Conservation (phyloP, 2,797 vertebrate species). For the Aulostomus chinensis region DNA sequence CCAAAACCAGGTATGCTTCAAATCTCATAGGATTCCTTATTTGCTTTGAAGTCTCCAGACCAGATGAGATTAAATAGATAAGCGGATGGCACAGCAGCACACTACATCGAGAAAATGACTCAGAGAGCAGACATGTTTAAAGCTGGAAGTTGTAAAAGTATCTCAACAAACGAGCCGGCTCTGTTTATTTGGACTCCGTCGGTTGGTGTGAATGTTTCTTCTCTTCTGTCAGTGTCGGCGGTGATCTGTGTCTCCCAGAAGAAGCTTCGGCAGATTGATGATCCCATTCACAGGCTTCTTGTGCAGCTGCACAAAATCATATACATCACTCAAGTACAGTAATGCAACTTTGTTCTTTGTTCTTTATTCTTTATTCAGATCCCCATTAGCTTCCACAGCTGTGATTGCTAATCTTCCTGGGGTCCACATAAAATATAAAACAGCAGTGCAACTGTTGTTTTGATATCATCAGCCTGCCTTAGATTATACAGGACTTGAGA, state of each 20-base stretch:
- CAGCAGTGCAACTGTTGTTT: no score
- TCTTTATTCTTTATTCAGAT: no score
- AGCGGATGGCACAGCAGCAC: no score
- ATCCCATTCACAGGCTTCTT: constrained; percentile 89
- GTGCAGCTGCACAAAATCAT: constrained; percentile 92
- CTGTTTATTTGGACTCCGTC: neutral
- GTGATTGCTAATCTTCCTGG: no score
- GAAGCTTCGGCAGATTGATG: constrained; percentile 89
- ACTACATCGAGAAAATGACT: constrained; percentile 5
- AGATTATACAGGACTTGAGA: no score
- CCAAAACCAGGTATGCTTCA: constrained; percentile 77
- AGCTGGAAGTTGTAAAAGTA: neutral
- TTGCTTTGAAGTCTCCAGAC: neutral
- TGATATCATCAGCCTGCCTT: no score
- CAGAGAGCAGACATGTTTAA: constrained; percentile 4
- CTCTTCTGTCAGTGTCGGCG: constrained; percentile 72
- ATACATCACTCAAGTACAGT: constrained; percentile 86
- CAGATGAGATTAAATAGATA: no score
- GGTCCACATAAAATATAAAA: no score
- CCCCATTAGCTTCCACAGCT: no score
- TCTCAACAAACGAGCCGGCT: no score
- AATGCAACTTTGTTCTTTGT: neutral
- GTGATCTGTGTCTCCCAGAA: constrained; percentile 89
- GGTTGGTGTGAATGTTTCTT: neutral
- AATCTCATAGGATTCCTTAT: neutral